Base-by-base conservation (phyloP, 1,140 invertebrate genomes). In the Tetramorium parvispinum region DNA sequence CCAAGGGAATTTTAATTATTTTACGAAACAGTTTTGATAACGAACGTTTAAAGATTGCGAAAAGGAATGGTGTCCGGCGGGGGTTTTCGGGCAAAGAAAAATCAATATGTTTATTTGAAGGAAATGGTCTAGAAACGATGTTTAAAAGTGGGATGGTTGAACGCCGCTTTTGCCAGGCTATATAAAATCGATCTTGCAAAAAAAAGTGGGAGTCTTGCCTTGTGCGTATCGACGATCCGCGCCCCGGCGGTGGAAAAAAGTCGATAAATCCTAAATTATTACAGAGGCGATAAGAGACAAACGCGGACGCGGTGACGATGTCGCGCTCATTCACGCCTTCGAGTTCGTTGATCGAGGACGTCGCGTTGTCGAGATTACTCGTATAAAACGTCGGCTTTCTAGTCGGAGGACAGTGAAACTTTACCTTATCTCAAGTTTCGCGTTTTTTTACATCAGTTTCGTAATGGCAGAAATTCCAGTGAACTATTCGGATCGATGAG, bases 261-360 rank as follows among this genome's bases (percentile, higher is more conserved):
- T 83, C 78, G 85, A 86, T 86, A 86, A 86, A 86, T 68, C n/a
- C 51, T 82, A 86, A 86, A 86, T 83, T 66, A 83, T 83, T 86
- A 75, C 78, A 66, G 49, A 21, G 85, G 46, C 43, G 85, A 86
- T 86, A 82, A 83, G 51, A 65, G 65, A 66, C 76, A 32, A 61
- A 55, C 16, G 24, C 46, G 77, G 10, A 57, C 75, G 57, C 32
- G 43, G n/a, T n/a, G 51, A 51, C 32, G 61, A 55, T 18, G 24
- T 85, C 57, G 61, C 79, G 65, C 78, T 70, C 77, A 83, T 83
- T 86, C 55, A 57, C 66, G 53, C 3, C 78, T 61, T 46, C 66
- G 85, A 86, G 85, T 86, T 86, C 85, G 85, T 86, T 86, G 85
- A 51, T 86, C 78, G 85, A 66, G 43, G 61, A 61, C 83, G 49